Conservation (phyloP, 1,140 invertebrate genomes). For the Tetragnatha versicolor region DNA sequence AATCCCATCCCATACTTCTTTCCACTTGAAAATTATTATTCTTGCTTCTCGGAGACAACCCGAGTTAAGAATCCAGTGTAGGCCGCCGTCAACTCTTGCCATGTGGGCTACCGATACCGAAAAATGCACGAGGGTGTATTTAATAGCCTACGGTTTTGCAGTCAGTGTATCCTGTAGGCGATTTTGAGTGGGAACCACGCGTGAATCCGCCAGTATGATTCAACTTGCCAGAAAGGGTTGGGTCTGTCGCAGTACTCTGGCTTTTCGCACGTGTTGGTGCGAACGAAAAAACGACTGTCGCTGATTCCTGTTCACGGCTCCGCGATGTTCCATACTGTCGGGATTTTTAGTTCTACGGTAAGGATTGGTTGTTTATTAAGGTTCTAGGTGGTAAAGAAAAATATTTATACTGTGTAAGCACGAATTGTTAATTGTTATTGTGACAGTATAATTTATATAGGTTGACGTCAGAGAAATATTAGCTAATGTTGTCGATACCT, state of each 20-base stretch:
- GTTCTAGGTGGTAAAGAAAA: too few relatives aligned
- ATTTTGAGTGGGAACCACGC: conserved; percentile 16
- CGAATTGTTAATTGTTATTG: too few relatives aligned
- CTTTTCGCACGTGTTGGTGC: conserved; percentile 20
- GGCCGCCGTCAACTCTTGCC: neutral
- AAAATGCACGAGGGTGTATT: conserved; percentile 39
- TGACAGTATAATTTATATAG: too few relatives aligned
- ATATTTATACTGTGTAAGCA: too few relatives aligned
- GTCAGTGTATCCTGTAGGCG: conserved; percentile 36
- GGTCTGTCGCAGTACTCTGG: conserved; percentile 12
- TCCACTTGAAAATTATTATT: neutral
- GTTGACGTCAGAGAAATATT: too few relatives aligned
- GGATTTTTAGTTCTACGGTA: too few relatives aligned
- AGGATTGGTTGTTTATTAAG: too few relatives aligned
- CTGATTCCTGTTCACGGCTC: too few relatives aligned
- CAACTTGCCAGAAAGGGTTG: conserved; percentile 9
- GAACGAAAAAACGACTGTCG: conserved; percentile 31
- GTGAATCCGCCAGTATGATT: conserved; percentile 24
- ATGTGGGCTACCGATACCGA: conserved; percentile 44
- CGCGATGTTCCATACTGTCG: too few relatives aligned
- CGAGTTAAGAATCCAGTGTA: neutral
- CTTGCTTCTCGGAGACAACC: too few relatives aligned
- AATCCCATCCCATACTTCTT: neutral
- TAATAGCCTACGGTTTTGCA: conserved; percentile 34
- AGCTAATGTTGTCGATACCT: too few relatives aligned